Evolutionary conservation across 2,888 invertebrate genomes (phyloP).

Genomic region (Sclerodermus sp.): DNA sequence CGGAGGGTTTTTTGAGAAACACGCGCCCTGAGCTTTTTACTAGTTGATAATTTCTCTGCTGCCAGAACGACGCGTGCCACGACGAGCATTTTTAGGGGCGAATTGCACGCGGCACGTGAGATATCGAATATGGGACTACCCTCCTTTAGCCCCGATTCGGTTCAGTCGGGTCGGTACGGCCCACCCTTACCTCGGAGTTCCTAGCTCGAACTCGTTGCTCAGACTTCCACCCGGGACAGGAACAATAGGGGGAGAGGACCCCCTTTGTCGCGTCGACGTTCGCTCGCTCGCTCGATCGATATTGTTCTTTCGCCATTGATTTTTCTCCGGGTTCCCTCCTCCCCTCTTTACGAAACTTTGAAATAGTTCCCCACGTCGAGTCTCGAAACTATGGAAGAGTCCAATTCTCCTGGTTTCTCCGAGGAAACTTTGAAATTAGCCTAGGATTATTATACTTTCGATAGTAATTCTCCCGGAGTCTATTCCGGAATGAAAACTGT

Average conservation of each 20-base stretch:
- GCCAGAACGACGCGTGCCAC: slow-evolving; percentile 19
- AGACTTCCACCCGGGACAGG: slow-evolving; percentile 18
- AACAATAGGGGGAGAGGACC: slow-evolving; percentile 22
- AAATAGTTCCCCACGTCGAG: too few species aligned
- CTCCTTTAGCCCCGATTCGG: neutral
- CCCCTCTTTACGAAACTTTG: neutral
- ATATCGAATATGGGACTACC: neutral
- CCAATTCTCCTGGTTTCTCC: too few species aligned
- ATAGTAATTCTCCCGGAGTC: too few species aligned
- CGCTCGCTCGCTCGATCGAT: slow-evolving; percentile 16
- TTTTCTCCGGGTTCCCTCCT: slow-evolving; percentile 5
- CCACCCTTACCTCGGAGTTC: neutral
- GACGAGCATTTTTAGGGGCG: neutral
- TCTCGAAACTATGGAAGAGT: too few species aligned
- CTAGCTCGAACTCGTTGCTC: neutral
- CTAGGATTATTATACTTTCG: too few species aligned
- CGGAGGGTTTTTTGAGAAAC: neutral
- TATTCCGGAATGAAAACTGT: too few species aligned
- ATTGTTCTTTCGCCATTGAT: slow-evolving; percentile 24
- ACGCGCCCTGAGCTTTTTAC: slow-evolving; percentile 20
- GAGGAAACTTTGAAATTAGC: too few species aligned
- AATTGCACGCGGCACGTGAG: slow-evolving; percentile 1
- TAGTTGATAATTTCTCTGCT: slow-evolving; percentile 36
- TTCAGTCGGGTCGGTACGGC: neutral
- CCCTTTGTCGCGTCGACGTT: slow-evolving; percentile 4